A percentile compares a stretch with the other conserved stretches of the same genome.
phyloP scores from a whole-genome alignment of 2,113 vertebrate species.

The Ellobius talpinus region DNA sequence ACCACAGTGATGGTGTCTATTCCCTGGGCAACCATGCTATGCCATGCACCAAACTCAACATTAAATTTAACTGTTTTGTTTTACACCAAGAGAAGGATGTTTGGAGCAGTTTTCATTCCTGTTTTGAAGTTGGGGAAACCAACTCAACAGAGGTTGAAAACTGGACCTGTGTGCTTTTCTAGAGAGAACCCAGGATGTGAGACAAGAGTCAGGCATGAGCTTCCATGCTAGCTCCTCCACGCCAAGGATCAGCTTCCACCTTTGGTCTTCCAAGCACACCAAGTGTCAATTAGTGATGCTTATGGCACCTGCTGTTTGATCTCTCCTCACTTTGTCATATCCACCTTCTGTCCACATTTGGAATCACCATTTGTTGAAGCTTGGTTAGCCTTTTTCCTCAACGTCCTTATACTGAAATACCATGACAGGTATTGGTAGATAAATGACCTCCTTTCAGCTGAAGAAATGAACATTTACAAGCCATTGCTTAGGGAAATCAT shows the following conservation, averaged over 20 bases:
- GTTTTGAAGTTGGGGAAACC: background rate
- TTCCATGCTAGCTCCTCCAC: background rate
- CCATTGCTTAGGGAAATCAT: background rate
- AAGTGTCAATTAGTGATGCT: background rate
- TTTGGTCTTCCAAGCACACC: too few relatives aligned
- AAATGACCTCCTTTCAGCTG: background rate
- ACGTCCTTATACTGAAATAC: background rate
- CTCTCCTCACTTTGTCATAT: background rate
- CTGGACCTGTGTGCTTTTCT: background rate
- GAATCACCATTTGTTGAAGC: background rate
- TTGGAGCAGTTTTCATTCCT: background rate
- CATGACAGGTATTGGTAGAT: background rate
- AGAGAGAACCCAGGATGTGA: background rate
- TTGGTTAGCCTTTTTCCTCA: background rate
- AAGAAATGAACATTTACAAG: background rate
- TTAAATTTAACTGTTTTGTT: conserved; percentile 44
- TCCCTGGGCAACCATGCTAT: background rate
- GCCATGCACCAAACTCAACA: background rate
- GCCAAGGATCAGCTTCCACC: background rate
- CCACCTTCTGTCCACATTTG: background rate
- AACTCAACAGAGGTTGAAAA: background rate
- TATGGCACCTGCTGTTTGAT: rapidly evolving
- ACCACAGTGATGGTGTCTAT: background rate
- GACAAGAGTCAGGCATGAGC: background rate
- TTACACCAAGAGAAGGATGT: background rate